phyloP scores from a whole-genome alignment of 2,888 invertebrate species.

The Platycheirus albimanus region DNA sequence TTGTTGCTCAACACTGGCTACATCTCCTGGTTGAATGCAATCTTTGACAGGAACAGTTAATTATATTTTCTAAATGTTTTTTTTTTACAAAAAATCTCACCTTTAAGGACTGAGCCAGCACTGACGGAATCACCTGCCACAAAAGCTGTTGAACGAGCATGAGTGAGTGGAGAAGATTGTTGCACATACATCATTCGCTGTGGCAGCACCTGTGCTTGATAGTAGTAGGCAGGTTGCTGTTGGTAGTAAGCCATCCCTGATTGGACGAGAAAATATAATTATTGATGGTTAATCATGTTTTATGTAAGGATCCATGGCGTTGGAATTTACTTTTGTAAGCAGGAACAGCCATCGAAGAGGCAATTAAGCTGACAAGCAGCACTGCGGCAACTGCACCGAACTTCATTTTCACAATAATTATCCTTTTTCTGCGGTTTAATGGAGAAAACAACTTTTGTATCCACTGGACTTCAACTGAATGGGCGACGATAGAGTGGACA shows the following conservation, averaged over 20 bases:
- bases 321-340: conserved; percentile 61
- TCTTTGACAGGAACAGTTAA: conserved; percentile 75
- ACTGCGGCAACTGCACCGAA: conserved; percentile 48
- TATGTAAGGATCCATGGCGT: no score
- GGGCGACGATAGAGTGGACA: conserved; percentile 31
- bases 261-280: conserved; percentile 69
- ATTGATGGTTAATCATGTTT: not conserved
- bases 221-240: conserved; percentile 79
- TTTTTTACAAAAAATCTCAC: conserved; percentile 75
- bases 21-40: conserved; percentile 81
- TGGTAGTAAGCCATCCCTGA: conserved; percentile 80
- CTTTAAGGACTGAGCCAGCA: conserved; percentile 81
- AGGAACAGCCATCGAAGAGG: conserved; percentile 60
- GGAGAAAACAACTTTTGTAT: conserved; percentile 28
- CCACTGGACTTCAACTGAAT: conserved; percentile 38
- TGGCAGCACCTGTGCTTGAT: conserved; percentile 75
- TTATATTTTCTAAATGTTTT: not conserved
- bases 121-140: conserved; percentile 82
- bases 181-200: conserved; percentile 80
- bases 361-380: conserved; percentile 66
- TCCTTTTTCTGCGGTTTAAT: conserved; percentile 51
- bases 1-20: conserved; percentile 64
- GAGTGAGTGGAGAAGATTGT: conserved; percentile 77
- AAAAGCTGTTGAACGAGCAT: conserved; percentile 80
- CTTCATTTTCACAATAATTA: conserved; percentile 65